phyloP scores from a whole-genome alignment of 2,888 invertebrate species.

The Balanococcus diminutus region DNA sequence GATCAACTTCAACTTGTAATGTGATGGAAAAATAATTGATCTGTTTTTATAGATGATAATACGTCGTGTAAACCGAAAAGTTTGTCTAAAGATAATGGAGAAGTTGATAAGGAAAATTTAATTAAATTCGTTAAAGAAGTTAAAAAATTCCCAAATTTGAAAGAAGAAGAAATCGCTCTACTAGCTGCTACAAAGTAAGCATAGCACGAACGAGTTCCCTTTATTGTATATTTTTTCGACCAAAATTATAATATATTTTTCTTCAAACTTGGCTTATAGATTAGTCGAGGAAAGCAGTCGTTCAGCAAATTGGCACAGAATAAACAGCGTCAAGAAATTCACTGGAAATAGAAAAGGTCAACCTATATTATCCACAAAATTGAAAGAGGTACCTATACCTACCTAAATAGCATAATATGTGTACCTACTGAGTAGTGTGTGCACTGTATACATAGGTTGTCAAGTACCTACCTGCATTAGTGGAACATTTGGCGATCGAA shows the following conservation, averaged over 20 bases:
- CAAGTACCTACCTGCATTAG: too few species aligned
- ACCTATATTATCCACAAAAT: constrained; percentile 63
- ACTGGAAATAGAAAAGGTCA: constrained; percentile 64
- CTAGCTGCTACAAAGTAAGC: constrained; percentile 64
- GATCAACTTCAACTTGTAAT: background rate
- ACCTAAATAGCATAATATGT: too few species aligned
- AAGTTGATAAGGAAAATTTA: constrained; percentile 62
- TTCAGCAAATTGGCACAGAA: constrained; percentile 67
- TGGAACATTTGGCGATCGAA: too few species aligned
- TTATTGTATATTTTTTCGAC: too few species aligned
- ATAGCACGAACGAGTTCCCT: too few species aligned
- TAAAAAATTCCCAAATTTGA: constrained; percentile 63
- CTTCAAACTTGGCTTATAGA: constrained; percentile 59
- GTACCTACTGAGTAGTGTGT: background rate
- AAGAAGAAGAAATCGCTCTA: constrained; percentile 65
- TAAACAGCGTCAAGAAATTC: constrained; percentile 65
- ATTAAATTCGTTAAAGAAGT: constrained; percentile 64
- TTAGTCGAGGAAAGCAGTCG: constrained; percentile 64
- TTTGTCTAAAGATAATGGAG: constrained; percentile 60
- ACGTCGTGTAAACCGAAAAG: constrained; percentile 59
- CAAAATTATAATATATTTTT: too few species aligned
- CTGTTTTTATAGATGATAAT: background rate
- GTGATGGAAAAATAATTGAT: background rate
- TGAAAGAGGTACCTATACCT: constrained; percentile 62
- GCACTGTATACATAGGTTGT: background rate